Base-by-base conservation (phyloP, 37 sponge, comb jelly and placozoan genomes). In the Eunapius fragilis region DNA sequence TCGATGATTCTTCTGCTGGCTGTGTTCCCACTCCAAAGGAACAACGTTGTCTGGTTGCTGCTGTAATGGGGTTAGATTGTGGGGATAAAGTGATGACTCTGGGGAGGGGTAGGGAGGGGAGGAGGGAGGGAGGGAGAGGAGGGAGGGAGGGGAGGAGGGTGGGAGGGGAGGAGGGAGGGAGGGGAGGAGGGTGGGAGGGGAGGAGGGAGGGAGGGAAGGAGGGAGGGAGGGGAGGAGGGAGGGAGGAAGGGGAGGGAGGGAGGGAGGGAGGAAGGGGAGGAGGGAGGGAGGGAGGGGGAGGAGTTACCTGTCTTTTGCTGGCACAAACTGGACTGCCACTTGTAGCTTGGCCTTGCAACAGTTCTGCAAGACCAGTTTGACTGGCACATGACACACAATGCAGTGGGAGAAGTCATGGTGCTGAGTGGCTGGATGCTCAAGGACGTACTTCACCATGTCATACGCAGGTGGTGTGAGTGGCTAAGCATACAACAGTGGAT, bases 371-470 rank as follows among this genome's bases (percentile, higher is more conserved):
- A 58, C 30, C 5, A 91, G 31, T 12, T 37, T 70, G 24, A 91
- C 92, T 23, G 79, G 84, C 0, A 87, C 81, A 6, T 30, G 48
- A 79, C 92, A 87, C 70, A 79, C 25, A 5, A 12, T 35, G 13
- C 22, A 25, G 38, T 74, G 22, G 22, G 58, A 28, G 71, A 76
- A 83, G 67, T 77, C 37, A 0, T 85, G 86, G 24, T 17, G 70
- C 38, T 76, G 26, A 19, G 84, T 45, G 37, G 80, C 48, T 13
- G 92, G 80, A 31, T 87, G 88, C 34, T 80, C 76, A n/a, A 91
- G 35, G 31, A 76, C 19, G 80, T 87, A 81, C 84, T 87, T 91
- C 24, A 91, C 88, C 67, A 87, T 72, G 58, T 79, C 80, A 69
- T 86, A 86, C 31, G 86, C 73, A 69, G 80, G 71, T n/a, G 84